Evolutionary conservation across 2,888 invertebrate species (phyloP).

Genomic region (Urechis unicinctus): DNA sequence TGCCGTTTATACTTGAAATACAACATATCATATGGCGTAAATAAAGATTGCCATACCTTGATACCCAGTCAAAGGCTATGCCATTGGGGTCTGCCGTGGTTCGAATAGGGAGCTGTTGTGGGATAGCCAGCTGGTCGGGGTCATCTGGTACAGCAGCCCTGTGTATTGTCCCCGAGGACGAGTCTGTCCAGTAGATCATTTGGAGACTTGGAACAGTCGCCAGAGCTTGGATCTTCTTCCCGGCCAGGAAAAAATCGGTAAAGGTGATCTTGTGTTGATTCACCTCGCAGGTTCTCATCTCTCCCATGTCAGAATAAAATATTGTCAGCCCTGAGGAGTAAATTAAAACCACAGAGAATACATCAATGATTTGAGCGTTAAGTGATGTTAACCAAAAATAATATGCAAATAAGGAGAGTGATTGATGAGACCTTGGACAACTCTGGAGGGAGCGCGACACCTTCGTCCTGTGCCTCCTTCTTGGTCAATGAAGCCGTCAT

Average conservation of each 20-base stretch:
- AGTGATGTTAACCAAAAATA: too few species aligned
- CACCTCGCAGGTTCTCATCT: constrained; percentile 1
- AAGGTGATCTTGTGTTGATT: constrained; percentile 37
- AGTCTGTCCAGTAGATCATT: constrained; percentile 88
- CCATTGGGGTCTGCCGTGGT: constrained; percentile 62
- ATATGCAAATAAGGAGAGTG: too few species aligned
- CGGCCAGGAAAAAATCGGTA: constrained; percentile 69
- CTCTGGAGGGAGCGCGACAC: too few species aligned
- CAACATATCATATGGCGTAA: too few species aligned
- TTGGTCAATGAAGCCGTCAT: constrained; percentile 43
- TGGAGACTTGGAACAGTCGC: constrained; percentile 72
- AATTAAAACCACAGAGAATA: too few species aligned
- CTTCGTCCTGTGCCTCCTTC: too few species aligned
- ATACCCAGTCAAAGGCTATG: constrained; percentile 88
- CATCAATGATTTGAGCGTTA: too few species aligned
- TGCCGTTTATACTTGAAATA: too few species aligned
- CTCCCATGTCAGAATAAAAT: background rate
- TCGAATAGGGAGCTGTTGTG: constrained; percentile 79
- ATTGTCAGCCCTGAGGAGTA: background rate
- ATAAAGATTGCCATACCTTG: constrained; percentile 54
- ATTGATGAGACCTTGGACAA: too few species aligned
- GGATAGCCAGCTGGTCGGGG: constrained; percentile 63
- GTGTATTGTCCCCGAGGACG: constrained; percentile 79
- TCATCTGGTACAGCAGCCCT: constrained; percentile 74
- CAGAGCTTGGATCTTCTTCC: constrained; percentile 83